Evolutionary conservation across 35 echinoderm and acorn worm species (phyloP).

Genomic region (Ophiothrix spiculata): DNA sequence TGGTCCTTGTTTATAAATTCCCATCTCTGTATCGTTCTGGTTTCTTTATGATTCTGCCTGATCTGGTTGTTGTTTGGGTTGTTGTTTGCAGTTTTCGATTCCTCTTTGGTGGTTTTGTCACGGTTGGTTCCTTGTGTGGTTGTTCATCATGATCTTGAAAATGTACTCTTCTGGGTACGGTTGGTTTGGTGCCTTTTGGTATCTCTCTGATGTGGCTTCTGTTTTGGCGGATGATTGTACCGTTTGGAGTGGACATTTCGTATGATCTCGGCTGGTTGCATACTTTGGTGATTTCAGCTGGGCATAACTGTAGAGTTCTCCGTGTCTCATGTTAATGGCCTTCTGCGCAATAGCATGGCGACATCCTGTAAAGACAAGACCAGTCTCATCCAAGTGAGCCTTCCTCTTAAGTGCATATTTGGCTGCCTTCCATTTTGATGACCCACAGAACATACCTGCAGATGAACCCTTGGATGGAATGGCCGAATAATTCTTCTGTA

Average conservation of each 20-base stretch:
- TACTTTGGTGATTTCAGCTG: slow-evolving; percentile 30
- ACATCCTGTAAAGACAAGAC: slow-evolving; percentile 15
- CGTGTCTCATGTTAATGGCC: slow-evolving; percentile 17
- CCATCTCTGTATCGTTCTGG: no score
- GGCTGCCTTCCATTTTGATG: background rate
- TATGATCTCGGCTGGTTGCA: slow-evolving; percentile 38
- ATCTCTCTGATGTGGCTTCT: slow-evolving; percentile 16
- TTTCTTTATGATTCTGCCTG: no score
- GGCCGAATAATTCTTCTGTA: no score
- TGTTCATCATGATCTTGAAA: no score
- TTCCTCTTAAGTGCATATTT: background rate
- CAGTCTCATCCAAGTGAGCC: background rate
- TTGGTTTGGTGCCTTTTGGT: no score
- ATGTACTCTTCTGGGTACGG: no score
- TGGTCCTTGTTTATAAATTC: no score
- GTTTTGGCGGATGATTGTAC: slow-evolving; percentile 7
- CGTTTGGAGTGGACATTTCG: slow-evolving; percentile 40
- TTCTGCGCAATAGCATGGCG: slow-evolving; percentile 19
- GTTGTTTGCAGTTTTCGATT: no score
- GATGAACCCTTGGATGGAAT: background rate
- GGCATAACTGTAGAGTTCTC: slow-evolving; percentile 15
- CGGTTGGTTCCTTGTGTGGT: no score
- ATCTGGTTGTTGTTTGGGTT: no score
- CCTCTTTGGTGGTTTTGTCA: no score
- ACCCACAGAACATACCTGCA: background rate